Conservation (phyloP, 2,888 invertebrate species). For the Masnerella sp. region DNA sequence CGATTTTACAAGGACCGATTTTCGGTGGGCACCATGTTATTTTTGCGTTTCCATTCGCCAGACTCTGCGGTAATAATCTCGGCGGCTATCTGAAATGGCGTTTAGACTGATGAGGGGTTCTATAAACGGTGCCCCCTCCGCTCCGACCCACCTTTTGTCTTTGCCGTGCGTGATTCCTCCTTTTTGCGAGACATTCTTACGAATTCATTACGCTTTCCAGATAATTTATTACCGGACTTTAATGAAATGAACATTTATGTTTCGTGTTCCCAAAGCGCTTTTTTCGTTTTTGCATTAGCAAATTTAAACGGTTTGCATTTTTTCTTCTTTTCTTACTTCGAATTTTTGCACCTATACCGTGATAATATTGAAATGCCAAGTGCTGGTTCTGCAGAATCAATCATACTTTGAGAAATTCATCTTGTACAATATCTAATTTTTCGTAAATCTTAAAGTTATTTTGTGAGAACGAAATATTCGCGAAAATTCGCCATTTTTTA, state of each 20-base stretch:
- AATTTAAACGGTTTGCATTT: too few relatives aligned
- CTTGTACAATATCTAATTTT: too few relatives aligned
- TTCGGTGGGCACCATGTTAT: constrained; percentile 64
- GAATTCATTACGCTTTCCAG: constrained; percentile 44
- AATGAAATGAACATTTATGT: constrained; percentile 40
- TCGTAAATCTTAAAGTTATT: too few relatives aligned
- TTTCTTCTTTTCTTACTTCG: too few relatives aligned
- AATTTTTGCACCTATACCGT: too few relatives aligned
- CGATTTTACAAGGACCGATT: constrained; percentile 65
- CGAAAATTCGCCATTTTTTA: too few relatives aligned
- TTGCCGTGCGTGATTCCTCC: constrained; percentile 17
- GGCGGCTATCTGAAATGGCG: constrained; percentile 70
- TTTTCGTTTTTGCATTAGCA: too few relatives aligned
- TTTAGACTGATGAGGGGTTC: constrained; percentile 77
- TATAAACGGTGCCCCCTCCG: constrained; percentile 69
- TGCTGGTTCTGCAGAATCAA: too few relatives aligned
- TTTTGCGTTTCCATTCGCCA: constrained; percentile 67
- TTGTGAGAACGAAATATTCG: too few relatives aligned
- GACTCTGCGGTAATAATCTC: constrained; percentile 65
- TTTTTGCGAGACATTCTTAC: constrained; percentile 41
- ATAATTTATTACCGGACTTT: constrained; percentile 40
- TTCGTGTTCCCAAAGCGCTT: too few relatives aligned
- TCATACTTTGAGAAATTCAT: too few relatives aligned
- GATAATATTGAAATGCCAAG: too few relatives aligned
- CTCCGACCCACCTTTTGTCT: constrained; percentile 9